These are phyloP conservation scores for Sminthurides bifidus DNA, from an alignment of 1,140 invertebrate species.

Conservation along the genomic window DNA sequence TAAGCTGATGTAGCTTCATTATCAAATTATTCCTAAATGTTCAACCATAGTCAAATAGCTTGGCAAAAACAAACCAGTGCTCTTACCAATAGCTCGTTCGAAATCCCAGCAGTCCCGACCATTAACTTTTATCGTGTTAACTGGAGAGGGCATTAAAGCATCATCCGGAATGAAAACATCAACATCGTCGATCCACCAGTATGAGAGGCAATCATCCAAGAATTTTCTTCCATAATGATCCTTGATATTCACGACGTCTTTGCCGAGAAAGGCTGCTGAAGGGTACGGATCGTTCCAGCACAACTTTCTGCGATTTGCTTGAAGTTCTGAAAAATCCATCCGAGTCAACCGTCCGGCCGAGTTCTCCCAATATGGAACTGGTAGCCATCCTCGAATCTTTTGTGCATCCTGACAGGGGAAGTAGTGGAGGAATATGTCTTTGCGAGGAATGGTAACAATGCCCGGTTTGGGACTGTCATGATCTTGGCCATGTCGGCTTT, in stretches of 20 bases:
- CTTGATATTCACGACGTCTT: neutral
- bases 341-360: too few relatives aligned
- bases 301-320: neutral
- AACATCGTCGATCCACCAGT: neutral
- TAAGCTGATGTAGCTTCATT: too few relatives aligned
- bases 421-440: neutral
- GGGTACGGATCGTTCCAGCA: neutral
- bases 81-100: too few relatives aligned
- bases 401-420: neutral
- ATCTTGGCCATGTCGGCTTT: too few relatives aligned
- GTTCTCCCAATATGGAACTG: too few relatives aligned
- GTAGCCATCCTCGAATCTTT: neutral
- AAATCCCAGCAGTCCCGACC: neutral
- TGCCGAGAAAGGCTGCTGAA: neutral
- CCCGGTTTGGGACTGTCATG: too few relatives aligned
- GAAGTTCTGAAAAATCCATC: neutral
- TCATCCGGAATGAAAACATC: neutral
- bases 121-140: neutral
- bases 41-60: too few relatives aligned
- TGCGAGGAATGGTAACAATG: too few relatives aligned
- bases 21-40: too few relatives aligned
- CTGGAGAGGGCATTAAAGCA: neutral
- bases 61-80: too few relatives aligned
- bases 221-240: neutral
- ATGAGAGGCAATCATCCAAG: neutral